phyloP scores from a whole-genome alignment of 2,797 vertebrate species.

The Streptopelia turtur region DNA sequence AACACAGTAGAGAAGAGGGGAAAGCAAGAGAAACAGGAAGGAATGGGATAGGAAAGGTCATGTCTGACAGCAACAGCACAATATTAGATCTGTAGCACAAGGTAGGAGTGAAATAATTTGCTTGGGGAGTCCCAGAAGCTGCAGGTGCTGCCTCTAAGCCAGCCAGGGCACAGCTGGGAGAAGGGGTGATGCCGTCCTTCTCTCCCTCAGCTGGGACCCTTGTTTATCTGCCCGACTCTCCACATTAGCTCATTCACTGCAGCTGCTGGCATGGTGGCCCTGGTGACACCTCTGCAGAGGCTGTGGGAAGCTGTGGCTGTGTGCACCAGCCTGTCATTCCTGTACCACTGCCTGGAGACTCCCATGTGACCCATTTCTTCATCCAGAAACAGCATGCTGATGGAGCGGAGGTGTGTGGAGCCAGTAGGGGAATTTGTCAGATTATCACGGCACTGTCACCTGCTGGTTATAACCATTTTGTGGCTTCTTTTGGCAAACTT shows the following conservation, averaged over 20 bases:
- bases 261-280: neutral
- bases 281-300: neutral
- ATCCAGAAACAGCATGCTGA: neutral
- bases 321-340: neutral
- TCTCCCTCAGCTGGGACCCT: neutral
- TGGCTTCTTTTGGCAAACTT: neutral
- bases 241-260: neutral
- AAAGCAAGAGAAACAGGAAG: neutral
- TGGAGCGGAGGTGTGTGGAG: neutral
- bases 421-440: neutral
- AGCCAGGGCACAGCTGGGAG: neutral
- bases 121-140: neutral
- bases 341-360: neutral
- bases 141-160: neutral
- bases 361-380: neutral
- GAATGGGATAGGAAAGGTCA: neutral
- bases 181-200: accelerated
- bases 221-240: neutral
- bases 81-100: neutral
- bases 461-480: neutral
- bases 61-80: neutral
- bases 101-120: neutral
- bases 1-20: neutral
- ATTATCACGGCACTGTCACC: neutral
- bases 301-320: too few relatives aligned